These are phyloP conservation scores for Mycetomoellerius zeteki DNA, from an alignment of 1,140 invertebrate species.

Conservation along the genomic window DNA sequence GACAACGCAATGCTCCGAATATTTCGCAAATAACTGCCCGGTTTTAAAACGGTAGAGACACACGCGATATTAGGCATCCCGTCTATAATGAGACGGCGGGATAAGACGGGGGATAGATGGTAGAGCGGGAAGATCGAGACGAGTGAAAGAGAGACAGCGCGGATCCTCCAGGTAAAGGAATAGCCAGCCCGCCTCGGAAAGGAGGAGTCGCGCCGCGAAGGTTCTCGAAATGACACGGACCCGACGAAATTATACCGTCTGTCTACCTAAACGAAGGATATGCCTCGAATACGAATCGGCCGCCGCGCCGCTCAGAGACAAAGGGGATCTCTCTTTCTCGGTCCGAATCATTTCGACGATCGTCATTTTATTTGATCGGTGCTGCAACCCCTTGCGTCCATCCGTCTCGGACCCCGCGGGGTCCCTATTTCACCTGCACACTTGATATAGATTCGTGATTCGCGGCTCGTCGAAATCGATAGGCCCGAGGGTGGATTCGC, in stretches of 20 bases:
- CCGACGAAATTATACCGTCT: slow-evolving; percentile 76
- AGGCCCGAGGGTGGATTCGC: slow-evolving; percentile 34
- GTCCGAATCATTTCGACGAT: slow-evolving; percentile 55
- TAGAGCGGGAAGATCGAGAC: slow-evolving; percentile 37
- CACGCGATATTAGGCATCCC: slow-evolving; percentile 70
- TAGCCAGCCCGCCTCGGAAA: slow-evolving; percentile 48
- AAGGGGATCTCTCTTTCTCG: slow-evolving; percentile 34
- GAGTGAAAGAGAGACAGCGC: slow-evolving; percentile 44
- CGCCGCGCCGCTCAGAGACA: slow-evolving; percentile 54
- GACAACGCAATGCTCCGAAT: slow-evolving; percentile 84
- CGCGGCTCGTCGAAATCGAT: slow-evolving; percentile 51
- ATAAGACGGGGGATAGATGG: background rate
- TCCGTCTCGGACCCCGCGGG: slow-evolving; percentile 24
- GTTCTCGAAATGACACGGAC: slow-evolving; percentile 73
- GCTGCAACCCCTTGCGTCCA: slow-evolving; percentile 11
- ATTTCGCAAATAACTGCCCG: slow-evolving; percentile 83
- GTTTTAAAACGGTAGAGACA: slow-evolving; percentile 72
- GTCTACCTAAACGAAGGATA: slow-evolving; percentile 72
- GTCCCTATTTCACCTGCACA: slow-evolving; percentile 56
- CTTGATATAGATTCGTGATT: slow-evolving; percentile 54
- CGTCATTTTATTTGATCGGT: slow-evolving; percentile 55
- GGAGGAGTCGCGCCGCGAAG: slow-evolving; percentile 63
- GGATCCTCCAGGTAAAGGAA: slow-evolving; percentile 49
- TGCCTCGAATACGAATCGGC: slow-evolving; percentile 63
- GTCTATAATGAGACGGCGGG: slow-evolving; percentile 74